Conservation (phyloP, 2,888 invertebrate genomes). For the Chrysomela aeneicollis region DNA sequence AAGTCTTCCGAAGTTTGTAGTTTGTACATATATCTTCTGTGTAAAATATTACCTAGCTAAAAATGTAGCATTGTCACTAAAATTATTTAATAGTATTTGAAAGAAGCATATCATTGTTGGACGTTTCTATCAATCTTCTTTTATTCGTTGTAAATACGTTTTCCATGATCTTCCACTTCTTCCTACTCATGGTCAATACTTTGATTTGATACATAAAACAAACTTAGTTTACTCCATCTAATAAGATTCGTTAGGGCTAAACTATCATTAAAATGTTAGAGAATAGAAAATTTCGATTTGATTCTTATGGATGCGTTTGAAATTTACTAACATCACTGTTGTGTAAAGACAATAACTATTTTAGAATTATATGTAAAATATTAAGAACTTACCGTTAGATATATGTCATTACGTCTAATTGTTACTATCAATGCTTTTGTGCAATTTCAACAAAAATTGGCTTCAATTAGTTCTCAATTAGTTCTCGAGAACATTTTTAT, state of each 20-base stretch:
- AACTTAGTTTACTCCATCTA: slow-evolving; percentile 27
- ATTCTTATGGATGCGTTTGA: slow-evolving; percentile 40
- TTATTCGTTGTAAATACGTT: slow-evolving; percentile 29
- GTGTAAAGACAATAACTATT: slow-evolving; percentile 64
- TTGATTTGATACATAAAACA: slow-evolving; percentile 39
- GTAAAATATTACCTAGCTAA: slow-evolving; percentile 25
- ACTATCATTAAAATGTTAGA: slow-evolving; percentile 41
- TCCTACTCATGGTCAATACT: slow-evolving; percentile 63
- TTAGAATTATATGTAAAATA: slow-evolving; percentile 49
- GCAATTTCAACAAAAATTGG: slow-evolving; percentile 36
- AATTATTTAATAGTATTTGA: slow-evolving; percentile 48
- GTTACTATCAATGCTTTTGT: slow-evolving; percentile 37
- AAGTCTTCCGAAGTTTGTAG: slow-evolving; percentile 55
- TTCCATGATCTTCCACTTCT: slow-evolving; percentile 50
- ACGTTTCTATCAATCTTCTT: slow-evolving; percentile 21
- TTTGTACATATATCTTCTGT: slow-evolving; percentile 25
- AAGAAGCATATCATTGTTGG: slow-evolving; percentile 55
- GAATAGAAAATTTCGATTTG: slow-evolving; percentile 43
- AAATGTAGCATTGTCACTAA: slow-evolving; percentile 28
- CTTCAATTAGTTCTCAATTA: slow-evolving; percentile 24
- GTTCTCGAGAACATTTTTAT: slow-evolving; percentile 14
- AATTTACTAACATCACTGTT: slow-evolving; percentile 55
- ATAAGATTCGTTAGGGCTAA: slow-evolving; percentile 9
- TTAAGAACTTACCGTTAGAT: slow-evolving; percentile 33
- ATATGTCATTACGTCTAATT: slow-evolving; percentile 28